A percentile compares a stretch with the other conserved stretches of the same genome.
phyloP scores from a whole-genome alignment of 1,140 invertebrate species.

The Sarcophaga peregrina region DNA sequence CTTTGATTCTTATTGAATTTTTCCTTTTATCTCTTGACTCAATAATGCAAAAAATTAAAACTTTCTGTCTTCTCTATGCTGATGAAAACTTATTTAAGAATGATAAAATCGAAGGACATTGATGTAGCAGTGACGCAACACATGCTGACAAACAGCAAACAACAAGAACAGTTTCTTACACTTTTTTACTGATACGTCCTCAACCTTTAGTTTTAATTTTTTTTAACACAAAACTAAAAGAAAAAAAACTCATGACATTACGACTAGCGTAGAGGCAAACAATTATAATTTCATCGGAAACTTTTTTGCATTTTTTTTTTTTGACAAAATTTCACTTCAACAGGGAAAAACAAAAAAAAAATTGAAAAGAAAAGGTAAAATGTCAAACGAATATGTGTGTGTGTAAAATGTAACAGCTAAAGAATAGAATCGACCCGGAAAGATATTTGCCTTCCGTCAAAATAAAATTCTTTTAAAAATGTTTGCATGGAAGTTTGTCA shows the following conservation, averaged over 20 bases:
- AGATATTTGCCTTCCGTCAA: not conserved
- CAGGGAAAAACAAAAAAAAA: not conserved
- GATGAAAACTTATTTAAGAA: not conserved
- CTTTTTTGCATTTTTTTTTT: not conserved
- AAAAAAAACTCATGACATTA: not conserved
- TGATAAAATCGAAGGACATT: conserved; percentile 17
- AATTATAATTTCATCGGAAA: conserved; percentile 22
- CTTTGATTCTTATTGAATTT: not conserved
- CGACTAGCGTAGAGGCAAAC: not conserved
- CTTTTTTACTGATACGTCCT: not conserved
- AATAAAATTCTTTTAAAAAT: not conserved
- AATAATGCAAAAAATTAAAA: not conserved
- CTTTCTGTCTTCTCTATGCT: not conserved
- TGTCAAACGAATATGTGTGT: too few relatives aligned
- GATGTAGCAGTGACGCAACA: not conserved
- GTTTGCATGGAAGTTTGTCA: too few relatives aligned
- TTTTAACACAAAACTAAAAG: not conserved
- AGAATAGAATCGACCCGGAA: not conserved
- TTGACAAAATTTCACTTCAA: not conserved
- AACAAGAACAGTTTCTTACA: too few relatives aligned
- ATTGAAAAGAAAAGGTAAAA: too few relatives aligned
- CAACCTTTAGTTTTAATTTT: not conserved
- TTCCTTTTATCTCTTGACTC: not conserved
- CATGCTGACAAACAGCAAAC: not conserved
- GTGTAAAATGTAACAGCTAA: too few relatives aligned